Evolutionary conservation across 2,797 vertebrate species (phyloP).

Genomic region (Discoglossus pictus): DNA sequence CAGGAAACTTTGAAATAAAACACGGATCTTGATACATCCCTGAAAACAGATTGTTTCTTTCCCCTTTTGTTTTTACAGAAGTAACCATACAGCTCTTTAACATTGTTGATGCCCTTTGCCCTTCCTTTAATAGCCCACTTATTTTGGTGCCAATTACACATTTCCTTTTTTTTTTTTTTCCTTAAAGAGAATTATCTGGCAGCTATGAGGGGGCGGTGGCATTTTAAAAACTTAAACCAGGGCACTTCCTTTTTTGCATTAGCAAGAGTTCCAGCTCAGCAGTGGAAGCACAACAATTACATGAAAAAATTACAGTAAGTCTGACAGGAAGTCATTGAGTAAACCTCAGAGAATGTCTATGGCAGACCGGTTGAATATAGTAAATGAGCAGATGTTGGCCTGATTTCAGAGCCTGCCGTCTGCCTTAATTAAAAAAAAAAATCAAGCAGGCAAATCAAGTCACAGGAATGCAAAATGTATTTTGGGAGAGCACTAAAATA

Average conservation of each 20-base stretch:
- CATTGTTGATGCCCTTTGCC: constrained; percentile 4
- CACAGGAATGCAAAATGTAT: too few relatives aligned
- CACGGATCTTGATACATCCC: too few relatives aligned
- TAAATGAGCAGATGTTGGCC: constrained; percentile 7
- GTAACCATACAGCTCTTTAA: too few relatives aligned
- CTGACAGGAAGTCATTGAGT: constrained; percentile 37
- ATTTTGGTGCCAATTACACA: constrained; percentile 11
- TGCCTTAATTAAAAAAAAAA: constrained; percentile 1
- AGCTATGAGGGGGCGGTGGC: background rate
- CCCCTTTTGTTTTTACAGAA: too few relatives aligned
- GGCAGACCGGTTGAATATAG: constrained; percentile 1
- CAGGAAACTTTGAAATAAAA: too few relatives aligned
- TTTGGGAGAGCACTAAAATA: too few relatives aligned
- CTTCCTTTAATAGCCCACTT: constrained; percentile 4
- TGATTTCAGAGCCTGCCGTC: background rate
- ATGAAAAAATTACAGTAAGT: constrained; percentile 4
- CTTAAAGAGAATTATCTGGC: too few relatives aligned
- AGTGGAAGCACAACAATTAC: constrained; percentile 18
- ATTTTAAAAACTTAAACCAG: background rate
- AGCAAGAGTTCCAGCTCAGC: constrained; percentile 9
- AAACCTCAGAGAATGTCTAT: constrained; percentile 5
- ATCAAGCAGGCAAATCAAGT: too few relatives aligned
- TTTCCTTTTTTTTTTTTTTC: too few relatives aligned
- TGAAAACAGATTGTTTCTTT: too few relatives aligned
- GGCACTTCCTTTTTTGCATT: constrained; percentile 16